phyloP scores from a whole-genome alignment of 92 coral and sea anemone species.

The Heliopora coerulea region DNA sequence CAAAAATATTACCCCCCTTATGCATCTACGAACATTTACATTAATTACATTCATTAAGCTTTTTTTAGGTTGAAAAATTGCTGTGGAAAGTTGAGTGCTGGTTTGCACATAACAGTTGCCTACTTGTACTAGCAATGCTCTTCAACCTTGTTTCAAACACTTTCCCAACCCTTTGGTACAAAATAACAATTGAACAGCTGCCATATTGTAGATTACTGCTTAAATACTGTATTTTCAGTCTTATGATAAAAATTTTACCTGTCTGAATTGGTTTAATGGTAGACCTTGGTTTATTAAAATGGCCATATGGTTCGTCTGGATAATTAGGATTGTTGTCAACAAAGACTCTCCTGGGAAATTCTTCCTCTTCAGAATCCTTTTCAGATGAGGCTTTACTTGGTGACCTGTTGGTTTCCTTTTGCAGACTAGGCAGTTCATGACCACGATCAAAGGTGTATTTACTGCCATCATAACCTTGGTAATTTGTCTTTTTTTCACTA shows the following conservation, averaged over 20 bases:
- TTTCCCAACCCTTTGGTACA: too few relatives aligned
- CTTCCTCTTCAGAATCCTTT: constrained; percentile 8
- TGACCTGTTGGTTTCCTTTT: background rate
- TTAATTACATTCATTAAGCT: too few relatives aligned
- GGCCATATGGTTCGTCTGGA: constrained; percentile 48
- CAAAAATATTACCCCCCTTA: too few relatives aligned
- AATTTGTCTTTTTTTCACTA: background rate
- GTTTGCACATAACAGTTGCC: too few relatives aligned
- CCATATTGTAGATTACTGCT: too few relatives aligned
- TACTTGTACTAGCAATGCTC: too few relatives aligned
- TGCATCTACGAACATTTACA: too few relatives aligned
- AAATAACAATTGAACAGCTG: too few relatives aligned
- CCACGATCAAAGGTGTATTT: background rate
- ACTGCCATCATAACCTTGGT: constrained; percentile 6
- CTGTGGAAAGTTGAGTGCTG: too few relatives aligned
- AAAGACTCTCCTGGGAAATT: constrained; percentile 45
- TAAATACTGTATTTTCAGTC: too few relatives aligned
- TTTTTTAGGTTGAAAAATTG: too few relatives aligned
- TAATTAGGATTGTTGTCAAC: constrained; percentile 86
- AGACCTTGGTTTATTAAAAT: background rate
- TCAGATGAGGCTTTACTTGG: background rate
- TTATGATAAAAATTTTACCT: background rate
- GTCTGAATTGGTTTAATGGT: background rate
- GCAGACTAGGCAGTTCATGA: background rate
- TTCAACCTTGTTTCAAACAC: too few relatives aligned